Evolutionary conservation across 2,113 vertebrate genomes (phyloP).

Genomic region (Oenanthe oenanthe): DNA sequence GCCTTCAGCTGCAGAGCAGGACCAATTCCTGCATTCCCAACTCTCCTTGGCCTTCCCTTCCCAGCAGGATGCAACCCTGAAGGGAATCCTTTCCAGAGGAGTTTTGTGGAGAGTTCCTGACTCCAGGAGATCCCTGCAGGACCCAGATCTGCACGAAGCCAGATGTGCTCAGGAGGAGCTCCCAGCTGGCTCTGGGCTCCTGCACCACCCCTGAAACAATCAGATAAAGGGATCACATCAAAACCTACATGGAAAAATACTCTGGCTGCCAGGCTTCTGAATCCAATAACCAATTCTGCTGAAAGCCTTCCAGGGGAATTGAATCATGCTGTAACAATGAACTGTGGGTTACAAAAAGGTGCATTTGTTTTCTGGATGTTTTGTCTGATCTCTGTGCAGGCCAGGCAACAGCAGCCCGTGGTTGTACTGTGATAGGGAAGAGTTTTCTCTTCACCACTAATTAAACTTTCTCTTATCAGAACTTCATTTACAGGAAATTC

Average conservation of each 20-base stretch:
- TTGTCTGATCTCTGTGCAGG: background rate
- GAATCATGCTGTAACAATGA: slow-evolving; percentile 14
- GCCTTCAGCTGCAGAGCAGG: background rate
- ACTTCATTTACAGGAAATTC: background rate
- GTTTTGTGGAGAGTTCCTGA: background rate
- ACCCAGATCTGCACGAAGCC: background rate
- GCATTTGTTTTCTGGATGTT: slow-evolving; percentile 33
- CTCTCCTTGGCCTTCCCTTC: background rate
- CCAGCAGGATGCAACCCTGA: background rate
- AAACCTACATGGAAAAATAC: slow-evolving; percentile 19
- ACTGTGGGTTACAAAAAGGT: slow-evolving; percentile 8
- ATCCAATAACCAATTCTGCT: slow-evolving; percentile 44
- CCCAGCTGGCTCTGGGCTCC: background rate
- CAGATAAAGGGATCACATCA: slow-evolving; percentile 18
- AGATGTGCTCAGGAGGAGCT: background rate
- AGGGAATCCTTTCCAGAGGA: background rate
- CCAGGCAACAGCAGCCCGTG: background rate
- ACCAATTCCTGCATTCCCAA: background rate
- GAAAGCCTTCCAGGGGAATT: slow-evolving; percentile 41
- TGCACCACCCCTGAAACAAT: background rate
- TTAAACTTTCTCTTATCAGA: background rate
- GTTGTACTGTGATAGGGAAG: background rate
- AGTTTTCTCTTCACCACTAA: background rate
- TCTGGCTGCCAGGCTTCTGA: slow-evolving; percentile 9
- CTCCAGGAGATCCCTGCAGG: background rate